phyloP scores from a whole-genome alignment of 1,140 invertebrate species.

The Pogonomyrmex barbatus region DNA sequence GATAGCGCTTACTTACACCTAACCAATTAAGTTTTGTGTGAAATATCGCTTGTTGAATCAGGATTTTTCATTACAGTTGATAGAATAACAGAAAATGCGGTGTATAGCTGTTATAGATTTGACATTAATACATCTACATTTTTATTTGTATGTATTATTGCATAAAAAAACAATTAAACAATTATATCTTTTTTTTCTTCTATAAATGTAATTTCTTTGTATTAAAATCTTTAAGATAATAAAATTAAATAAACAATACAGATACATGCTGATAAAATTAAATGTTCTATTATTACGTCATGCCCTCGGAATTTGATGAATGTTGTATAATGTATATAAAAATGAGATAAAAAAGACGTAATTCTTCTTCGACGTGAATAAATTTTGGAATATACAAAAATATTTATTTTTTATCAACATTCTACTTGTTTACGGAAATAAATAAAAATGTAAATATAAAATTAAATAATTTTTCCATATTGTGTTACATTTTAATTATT shows the following conservation, averaged over 20 bases:
- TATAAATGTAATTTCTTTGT: background rate
- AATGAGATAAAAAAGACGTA: background rate
- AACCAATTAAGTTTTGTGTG: slow-evolving; percentile 27
- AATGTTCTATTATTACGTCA: background rate
- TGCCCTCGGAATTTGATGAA: background rate
- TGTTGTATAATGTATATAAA: background rate
- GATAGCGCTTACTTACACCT: slow-evolving; percentile 46
- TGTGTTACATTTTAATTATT: background rate
- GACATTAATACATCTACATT: background rate
- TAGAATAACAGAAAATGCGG: background rate
- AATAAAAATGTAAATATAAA: background rate
- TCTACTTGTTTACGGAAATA: slow-evolving; percentile 3
- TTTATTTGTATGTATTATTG: background rate
- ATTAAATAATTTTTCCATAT: background rate
- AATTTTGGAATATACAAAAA: background rate
- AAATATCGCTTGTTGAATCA: slow-evolving; percentile 29
- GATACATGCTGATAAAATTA: background rate
- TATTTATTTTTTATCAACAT: background rate
- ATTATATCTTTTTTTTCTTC: background rate
- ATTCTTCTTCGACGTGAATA: background rate
- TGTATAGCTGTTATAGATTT: background rate
- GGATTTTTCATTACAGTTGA: background rate
- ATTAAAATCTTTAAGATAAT: background rate
- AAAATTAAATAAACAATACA: too few species aligned
- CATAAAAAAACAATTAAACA: background rate